phyloP scores from a whole-genome alignment of 2,113 vertebrate species.

The Microcebus griseorufus region DNA sequence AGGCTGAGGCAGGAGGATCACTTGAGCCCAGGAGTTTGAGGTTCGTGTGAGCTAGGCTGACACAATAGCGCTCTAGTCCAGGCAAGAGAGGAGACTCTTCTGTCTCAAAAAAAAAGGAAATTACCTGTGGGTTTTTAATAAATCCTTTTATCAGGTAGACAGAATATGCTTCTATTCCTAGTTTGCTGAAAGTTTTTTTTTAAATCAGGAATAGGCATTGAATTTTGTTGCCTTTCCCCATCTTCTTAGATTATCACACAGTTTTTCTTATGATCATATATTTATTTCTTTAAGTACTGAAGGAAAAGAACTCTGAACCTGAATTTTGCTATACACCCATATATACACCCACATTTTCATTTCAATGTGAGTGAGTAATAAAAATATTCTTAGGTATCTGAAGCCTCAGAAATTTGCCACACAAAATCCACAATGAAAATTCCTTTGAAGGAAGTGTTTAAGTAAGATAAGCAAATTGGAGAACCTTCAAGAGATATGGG shows the following conservation, averaged over 20 bases:
- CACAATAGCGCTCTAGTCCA: too few species aligned
- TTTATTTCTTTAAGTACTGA: background rate
- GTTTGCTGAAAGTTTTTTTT: background rate
- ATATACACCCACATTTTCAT: background rate
- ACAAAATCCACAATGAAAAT: conserved; percentile 6
- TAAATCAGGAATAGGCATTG: background rate
- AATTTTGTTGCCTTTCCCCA: background rate
- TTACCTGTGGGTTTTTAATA: background rate
- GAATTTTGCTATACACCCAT: background rate
- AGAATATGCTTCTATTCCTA: background rate
- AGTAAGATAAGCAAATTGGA: background rate
- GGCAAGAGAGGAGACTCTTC: too few species aligned
- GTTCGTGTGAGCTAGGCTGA: too few species aligned
- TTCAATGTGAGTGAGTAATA: background rate
- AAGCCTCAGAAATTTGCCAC: background rate
- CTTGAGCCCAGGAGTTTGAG: too few species aligned
- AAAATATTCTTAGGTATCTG: background rate
- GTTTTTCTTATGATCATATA: conserved; percentile 13
- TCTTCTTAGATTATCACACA: background rate
- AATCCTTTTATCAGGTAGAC: background rate
- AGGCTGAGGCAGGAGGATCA: too few species aligned
- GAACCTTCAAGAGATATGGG: background rate
- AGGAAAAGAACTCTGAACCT: background rate
- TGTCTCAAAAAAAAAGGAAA: background rate
- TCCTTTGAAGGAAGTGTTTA: background rate